Percentiles rank a stretch among this genome's conserved stretches.
Evolutionary conservation across 2,888 invertebrate species (phyloP).

Genomic region (Watsonalla binaria): DNA sequence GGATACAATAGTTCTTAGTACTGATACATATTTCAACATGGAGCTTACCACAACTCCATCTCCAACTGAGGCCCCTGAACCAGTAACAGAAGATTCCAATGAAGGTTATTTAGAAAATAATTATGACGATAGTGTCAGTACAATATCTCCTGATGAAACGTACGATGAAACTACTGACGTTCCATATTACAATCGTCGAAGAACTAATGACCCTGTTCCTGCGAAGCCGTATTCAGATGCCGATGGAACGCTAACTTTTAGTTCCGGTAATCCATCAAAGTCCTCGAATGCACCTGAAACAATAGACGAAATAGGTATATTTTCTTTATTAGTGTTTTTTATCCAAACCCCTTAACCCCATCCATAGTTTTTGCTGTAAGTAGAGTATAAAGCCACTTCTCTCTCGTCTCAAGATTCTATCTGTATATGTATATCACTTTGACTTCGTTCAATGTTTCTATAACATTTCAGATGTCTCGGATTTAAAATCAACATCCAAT

Average conservation of each 20-base stretch:
- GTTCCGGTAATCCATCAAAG: neutral
- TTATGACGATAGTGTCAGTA: neutral
- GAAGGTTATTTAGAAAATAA: neutral
- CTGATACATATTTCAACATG: neutral
- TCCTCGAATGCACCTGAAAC: conserved; percentile 6
- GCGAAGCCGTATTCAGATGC: neutral
- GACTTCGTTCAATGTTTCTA: neutral
- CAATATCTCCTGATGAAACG: neutral
- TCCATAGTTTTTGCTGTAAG: too few species aligned
- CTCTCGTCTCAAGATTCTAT: too few species aligned
- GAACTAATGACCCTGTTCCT: neutral
- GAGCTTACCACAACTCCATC: neutral
- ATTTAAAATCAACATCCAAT: conserved; percentile 6
- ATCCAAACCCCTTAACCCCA: too few species aligned
- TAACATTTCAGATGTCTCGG: conserved; percentile 12
- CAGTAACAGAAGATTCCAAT: neutral
- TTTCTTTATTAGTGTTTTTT: conserved; percentile 6
- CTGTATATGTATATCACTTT: too few species aligned
- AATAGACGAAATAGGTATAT: conserved; percentile 17
- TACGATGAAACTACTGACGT: too few species aligned
- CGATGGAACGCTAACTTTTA: neutral
- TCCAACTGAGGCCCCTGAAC: neutral
- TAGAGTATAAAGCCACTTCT: too few species aligned
- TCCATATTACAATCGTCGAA: too few species aligned
- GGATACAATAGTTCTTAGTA: neutral